phyloP scores from a whole-genome alignment of 2,888 invertebrate species.

The Apodemia duryi region DNA sequence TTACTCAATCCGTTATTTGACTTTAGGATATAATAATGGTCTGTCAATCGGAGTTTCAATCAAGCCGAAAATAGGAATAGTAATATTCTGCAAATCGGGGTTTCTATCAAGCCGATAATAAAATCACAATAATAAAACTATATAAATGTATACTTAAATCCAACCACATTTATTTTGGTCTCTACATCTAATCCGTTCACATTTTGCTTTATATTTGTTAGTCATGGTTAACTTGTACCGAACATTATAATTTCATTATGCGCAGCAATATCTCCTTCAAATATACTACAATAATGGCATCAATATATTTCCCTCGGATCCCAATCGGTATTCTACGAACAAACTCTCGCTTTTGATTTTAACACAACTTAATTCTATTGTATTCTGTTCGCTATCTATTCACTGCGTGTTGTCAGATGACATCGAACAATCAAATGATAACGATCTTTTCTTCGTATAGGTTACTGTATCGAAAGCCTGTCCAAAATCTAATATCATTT shows the following conservation, averaged over 20 bases:
- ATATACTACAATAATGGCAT: conserved; percentile 5
- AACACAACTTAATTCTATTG: conserved; percentile 42
- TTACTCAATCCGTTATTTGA: too few relatives aligned
- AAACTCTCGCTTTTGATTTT: conserved; percentile 34
- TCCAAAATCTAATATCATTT: conserved; percentile 15
- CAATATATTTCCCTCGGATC: conserved; percentile 10
- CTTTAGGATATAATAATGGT: too few relatives aligned
- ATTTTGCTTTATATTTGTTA: not conserved
- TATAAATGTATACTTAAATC: not conserved
- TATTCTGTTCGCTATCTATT: conserved; percentile 35
- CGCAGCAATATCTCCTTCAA: conserved; percentile 17
- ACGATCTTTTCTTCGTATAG: conserved; percentile 33
- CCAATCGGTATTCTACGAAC: conserved; percentile 35
- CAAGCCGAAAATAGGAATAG: not conserved
- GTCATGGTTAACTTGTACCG: not conserved
- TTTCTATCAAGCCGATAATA: not conserved
- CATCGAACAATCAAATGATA: conserved; percentile 40
- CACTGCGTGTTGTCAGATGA: conserved; percentile 37
- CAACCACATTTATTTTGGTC: not conserved
- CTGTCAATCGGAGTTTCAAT: too few relatives aligned
- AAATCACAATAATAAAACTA: not conserved
- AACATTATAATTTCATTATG: conserved; percentile 10
- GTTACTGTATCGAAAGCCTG: conserved; percentile 24
- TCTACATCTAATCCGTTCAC: not conserved
- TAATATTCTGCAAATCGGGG: too few relatives aligned